These are phyloP conservation scores for Trissolcus japonicus DNA, from an alignment of 2,888 invertebrate species.

Conservation along the genomic window DNA sequence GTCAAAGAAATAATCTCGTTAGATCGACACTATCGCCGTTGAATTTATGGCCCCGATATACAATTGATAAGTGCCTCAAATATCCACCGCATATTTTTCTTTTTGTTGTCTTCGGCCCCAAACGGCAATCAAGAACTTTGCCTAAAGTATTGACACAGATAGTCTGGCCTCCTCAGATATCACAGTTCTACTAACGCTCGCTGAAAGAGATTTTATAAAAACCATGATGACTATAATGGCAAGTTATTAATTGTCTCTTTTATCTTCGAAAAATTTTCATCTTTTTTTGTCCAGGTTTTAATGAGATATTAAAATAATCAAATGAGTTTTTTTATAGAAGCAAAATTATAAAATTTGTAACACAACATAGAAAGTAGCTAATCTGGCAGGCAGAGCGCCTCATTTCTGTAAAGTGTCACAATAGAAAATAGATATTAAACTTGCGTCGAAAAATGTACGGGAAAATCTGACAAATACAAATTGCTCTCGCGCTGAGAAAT, in stretches of 20 bases:
- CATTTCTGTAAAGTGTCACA: slow-evolving; percentile 52
- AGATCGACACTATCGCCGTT: slow-evolving; percentile 46
- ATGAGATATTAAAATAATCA: too few relatives aligned
- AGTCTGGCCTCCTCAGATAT: slow-evolving; percentile 15
- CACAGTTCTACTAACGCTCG: slow-evolving; percentile 10
- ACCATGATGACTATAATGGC: too few relatives aligned
- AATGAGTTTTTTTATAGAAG: too few relatives aligned
- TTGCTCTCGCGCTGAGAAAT: slow-evolving; percentile 60
- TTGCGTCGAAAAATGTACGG: slow-evolving; percentile 49
- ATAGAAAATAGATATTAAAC: slow-evolving; percentile 52
- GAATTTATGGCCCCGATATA: slow-evolving; percentile 48
- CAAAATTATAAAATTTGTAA: too few relatives aligned
- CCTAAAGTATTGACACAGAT: slow-evolving; percentile 46
- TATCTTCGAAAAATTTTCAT: too few relatives aligned
- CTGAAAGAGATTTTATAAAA: slow-evolving; percentile 20
- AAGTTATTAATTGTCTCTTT: too few relatives aligned
- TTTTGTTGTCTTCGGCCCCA: slow-evolving; percentile 13
- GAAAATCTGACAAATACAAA: slow-evolving; percentile 66
- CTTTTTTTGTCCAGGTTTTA: too few relatives aligned
- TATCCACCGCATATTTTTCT: slow-evolving; percentile 44
- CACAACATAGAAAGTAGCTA: slow-evolving; percentile 41
- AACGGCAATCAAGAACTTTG: slow-evolving; percentile 35
- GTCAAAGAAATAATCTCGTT: slow-evolving; percentile 46
- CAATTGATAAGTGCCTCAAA: slow-evolving; percentile 41
- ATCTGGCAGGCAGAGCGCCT: slow-evolving; percentile 17